Conservation (phyloP, 2,113 vertebrate genomes). For the Lagopus muta region DNA sequence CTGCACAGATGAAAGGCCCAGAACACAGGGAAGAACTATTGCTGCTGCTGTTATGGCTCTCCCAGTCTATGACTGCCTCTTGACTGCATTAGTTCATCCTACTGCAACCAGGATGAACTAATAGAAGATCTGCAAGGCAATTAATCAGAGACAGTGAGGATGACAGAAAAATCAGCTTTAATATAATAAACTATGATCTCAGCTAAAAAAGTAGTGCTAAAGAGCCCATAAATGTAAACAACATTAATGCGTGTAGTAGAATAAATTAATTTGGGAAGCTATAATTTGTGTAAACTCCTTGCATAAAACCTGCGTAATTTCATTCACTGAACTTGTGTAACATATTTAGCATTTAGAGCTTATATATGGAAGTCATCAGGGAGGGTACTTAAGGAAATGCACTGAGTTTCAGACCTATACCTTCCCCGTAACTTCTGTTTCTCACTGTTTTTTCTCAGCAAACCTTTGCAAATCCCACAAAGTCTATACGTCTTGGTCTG, state of each 20-base stretch:
- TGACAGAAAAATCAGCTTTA: neutral
- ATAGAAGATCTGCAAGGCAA: neutral
- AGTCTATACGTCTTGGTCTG: neutral
- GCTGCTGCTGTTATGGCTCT: neutral
- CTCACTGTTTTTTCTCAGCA: neutral
- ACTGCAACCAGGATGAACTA: neutral
- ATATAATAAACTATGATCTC: neutral
- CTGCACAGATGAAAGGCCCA: neutral
- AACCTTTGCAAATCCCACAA: neutral
- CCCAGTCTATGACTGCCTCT: neutral
- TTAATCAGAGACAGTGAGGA: neutral
- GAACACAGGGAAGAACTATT: neutral
- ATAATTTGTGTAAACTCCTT: neutral
- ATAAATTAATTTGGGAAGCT: neutral
- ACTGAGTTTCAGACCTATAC: neutral
- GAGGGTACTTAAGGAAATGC: neutral
- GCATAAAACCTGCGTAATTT: neutral
- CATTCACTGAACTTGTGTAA: neutral
- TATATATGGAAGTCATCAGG: neutral
- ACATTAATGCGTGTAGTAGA: neutral
- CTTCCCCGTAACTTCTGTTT: neutral
- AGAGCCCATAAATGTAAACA: neutral
- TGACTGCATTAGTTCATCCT: no score
- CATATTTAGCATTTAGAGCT: neutral
- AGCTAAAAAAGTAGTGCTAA: neutral